Evolutionary conservation across 1,140 invertebrate species (phyloP).

Genomic region (Cyphomyrmex costatus): DNA sequence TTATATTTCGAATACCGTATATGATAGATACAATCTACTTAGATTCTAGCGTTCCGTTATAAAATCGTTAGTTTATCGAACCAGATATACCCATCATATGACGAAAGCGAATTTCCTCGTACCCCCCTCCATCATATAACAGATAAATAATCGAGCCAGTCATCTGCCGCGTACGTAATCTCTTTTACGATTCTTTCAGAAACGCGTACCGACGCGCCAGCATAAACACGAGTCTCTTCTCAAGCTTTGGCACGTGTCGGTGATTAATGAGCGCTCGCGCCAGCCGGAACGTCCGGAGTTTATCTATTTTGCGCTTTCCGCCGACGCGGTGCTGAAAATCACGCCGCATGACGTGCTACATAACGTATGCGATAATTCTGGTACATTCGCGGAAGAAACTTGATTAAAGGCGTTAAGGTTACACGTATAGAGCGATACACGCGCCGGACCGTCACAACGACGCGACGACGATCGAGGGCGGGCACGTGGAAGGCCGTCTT

Average conservation of each 20-base stretch:
- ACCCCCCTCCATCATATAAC: neutral
- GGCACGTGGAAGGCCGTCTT: constrained; percentile 60
- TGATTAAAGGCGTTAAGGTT: constrained; percentile 38
- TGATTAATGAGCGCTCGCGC: constrained; percentile 13
- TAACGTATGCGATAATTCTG: constrained; percentile 42
- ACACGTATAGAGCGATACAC: constrained; percentile 14
- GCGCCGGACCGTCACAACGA: neutral
- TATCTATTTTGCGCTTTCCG: constrained; percentile 27
- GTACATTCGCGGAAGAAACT: constrained; percentile 33
- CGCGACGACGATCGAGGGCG: neutral
- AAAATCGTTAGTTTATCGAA: neutral
- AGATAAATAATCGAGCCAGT: constrained; percentile 1
- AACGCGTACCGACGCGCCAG: neutral
- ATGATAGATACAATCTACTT: too few relatives aligned
- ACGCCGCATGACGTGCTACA: neutral
- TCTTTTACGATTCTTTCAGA: neutral
- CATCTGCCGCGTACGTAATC: neutral
- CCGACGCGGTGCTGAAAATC: constrained; percentile 10
- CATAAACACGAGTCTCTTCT: neutral
- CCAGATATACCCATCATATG: neutral
- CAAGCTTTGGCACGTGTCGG: constrained; percentile 4
- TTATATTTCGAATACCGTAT: neutral
- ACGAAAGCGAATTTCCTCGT: constrained; percentile 7
- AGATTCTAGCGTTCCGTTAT: neutral
- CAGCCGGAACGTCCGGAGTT: neutral